phyloP scores from a whole-genome alignment of 1,140 invertebrate genomes.

The Neuroterus valhalla region DNA sequence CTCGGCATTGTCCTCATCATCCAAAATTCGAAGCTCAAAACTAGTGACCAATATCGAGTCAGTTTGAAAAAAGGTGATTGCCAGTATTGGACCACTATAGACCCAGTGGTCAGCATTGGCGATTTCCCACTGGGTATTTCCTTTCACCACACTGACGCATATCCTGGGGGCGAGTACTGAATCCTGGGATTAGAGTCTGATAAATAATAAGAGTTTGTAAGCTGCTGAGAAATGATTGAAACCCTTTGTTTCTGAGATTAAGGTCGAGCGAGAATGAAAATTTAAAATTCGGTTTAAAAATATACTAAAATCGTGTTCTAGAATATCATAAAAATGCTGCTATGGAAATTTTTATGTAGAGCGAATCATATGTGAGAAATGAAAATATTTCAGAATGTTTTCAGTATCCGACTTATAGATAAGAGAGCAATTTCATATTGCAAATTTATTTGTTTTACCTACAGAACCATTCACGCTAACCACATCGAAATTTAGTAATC shows the following conservation, averaged over 20 bases:
- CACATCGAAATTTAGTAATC: neutral
- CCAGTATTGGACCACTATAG: too few relatives aligned
- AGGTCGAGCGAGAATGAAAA: neutral
- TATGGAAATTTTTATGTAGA: neutral
- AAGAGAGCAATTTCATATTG: neutral
- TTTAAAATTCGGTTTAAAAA: neutral
- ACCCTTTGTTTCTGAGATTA: neutral
- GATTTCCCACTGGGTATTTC: too few relatives aligned
- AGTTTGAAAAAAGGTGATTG: too few relatives aligned
- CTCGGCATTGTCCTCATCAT: too few relatives aligned
- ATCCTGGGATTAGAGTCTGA: neutral
- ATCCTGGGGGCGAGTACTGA: slow-evolving; percentile 41
- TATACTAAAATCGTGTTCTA: neutral
- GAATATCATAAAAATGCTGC: neutral
- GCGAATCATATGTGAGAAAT: neutral
- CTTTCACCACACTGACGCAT: slow-evolving; percentile 40
- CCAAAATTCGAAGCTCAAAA: too few relatives aligned
- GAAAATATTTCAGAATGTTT: neutral
- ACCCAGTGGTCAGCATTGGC: too few relatives aligned
- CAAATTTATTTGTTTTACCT: neutral
- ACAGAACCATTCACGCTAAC: slow-evolving; percentile 2
- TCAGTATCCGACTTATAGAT: neutral
- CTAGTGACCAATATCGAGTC: too few relatives aligned
- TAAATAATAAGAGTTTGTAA: too few relatives aligned
- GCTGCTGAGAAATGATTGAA: neutral